Conservation (phyloP, 2,797 vertebrate genomes). For the Eulemur mongoz region DNA sequence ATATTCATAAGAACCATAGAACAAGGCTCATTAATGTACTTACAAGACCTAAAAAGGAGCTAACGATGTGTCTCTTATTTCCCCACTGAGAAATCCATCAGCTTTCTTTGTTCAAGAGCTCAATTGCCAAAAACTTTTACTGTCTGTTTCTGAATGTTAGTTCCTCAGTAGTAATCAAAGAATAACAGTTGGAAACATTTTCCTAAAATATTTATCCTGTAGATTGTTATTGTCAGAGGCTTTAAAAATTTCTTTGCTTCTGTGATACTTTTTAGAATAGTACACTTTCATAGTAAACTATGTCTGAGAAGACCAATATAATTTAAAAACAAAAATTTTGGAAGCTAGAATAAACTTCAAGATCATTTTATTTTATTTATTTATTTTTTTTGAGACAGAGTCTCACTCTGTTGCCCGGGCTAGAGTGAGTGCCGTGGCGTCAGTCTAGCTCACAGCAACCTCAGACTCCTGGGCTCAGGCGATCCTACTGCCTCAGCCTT, state of each 20-base stretch:
- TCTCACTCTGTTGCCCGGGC: too few relatives aligned
- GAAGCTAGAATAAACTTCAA: conserved; percentile 14
- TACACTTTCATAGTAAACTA: not conserved
- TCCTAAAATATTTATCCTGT: conserved; percentile 61
- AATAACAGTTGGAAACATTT: conserved; percentile 39
- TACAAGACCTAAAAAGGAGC: conserved; percentile 48
- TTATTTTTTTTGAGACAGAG: too few relatives aligned
- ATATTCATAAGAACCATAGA: conserved; percentile 33
- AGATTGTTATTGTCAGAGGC: not conserved
- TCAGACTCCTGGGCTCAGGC: too few relatives aligned
- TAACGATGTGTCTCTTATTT: conserved; percentile 35
- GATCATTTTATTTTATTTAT: too few relatives aligned
- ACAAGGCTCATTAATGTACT: conserved; percentile 63
- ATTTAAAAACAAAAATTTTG: conserved; percentile 24
- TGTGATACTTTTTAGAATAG: not conserved
- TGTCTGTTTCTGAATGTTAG: conserved; percentile 2
- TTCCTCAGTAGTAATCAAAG: conserved; percentile 33
- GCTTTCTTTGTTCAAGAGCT: conserved; percentile 53
- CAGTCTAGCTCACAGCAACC: too few relatives aligned
- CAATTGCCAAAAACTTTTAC: conserved; percentile 19
- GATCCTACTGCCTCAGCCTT: too few relatives aligned
- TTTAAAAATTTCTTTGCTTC: conserved; percentile 8
- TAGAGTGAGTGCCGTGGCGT: too few relatives aligned
- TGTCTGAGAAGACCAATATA: not conserved
- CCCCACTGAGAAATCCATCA: conserved; percentile 49